phyloP scores from a whole-genome alignment of 2,888 invertebrate genomes.

The Drosophila robusta region DNA sequence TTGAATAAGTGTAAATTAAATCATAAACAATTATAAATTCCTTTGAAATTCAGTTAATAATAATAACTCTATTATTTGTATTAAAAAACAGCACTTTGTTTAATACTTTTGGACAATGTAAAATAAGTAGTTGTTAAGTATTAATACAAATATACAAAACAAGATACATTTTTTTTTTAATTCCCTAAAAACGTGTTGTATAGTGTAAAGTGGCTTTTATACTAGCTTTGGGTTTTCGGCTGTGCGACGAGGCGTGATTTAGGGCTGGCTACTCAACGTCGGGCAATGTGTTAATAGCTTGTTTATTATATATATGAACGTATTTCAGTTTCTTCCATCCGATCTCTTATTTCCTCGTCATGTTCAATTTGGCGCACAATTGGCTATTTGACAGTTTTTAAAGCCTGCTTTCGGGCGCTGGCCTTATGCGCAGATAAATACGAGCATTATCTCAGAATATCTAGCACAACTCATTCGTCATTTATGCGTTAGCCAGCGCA shows the following conservation, averaged over 20 bases:
- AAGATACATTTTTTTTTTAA: too few species aligned
- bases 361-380: conserved; percentile 59
- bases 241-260: conserved; percentile 42
- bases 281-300: conserved; percentile 68
- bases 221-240: conserved; percentile 2
- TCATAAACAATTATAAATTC: too few species aligned
- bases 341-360: conserved; percentile 41
- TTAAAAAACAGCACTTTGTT: too few species aligned
- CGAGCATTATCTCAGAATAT: conserved; percentile 42
- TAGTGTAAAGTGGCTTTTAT: conserved; percentile 34
- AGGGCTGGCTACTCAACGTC: conserved; percentile 28
- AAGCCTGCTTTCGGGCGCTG: conserved; percentile 28
- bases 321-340: conserved; percentile 37
- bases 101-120: too few species aligned
- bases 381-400: conserved; percentile 51
- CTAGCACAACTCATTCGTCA: conserved; percentile 52
- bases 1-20: too few species aligned
- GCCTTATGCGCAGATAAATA: conserved; percentile 25
- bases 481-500: conserved; percentile 20
- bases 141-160: too few species aligned
- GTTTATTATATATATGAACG: conserved; percentile 52
- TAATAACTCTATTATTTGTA: too few species aligned
- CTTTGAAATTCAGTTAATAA: too few species aligned
- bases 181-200: conserved; percentile 14
- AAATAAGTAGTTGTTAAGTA: too few species aligned